Base-by-base conservation (phyloP, 2,888 invertebrate species). In the Sipha maydis region DNA sequence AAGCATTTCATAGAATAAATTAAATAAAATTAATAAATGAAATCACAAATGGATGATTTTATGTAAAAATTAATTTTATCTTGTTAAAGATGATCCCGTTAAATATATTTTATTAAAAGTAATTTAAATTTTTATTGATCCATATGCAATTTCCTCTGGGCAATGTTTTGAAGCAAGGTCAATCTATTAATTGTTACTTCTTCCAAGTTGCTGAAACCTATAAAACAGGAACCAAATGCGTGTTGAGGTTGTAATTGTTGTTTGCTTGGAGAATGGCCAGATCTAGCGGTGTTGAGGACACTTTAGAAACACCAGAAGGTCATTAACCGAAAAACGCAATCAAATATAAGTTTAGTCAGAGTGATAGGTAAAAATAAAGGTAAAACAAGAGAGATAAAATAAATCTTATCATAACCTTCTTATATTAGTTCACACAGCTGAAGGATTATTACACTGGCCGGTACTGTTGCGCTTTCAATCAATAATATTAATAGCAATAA, bases 231-330 rank as follows among this genome's bases (percentile, higher is more conserved):
- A 80, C 79, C 79, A 61, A 73, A 85, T 67, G 84, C 86, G 80
- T 71, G 76, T 85, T 85, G 79, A 86, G 86, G 80, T 86, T 86
- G 79, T 75, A 73, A 80, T 86, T 80, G 86, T 86, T 80, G 86
- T 86, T 86, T 75, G 86, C 80, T 86, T 86, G 86, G 86, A 86
- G 86, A 86, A 86, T 80, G 86, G 79, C 86, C 86, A 86, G 79
- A 80, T 86, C 79, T 38, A 73, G 79, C 73, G 79, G 56, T 80
- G 79, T 80, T 79, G 86, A 85, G 78, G 85, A 85, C 73, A 85
- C 78, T 69, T 78, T 71, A 69, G 78, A 71, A 71, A 85, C 78
- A 69, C 28, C 38, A 69, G 85, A 86, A 86, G 86, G 86, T 80
- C 86, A 73, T 86, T 86, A 86, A 80, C 86, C 80, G 80, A 86